A percentile compares a stretch with the other conserved stretches of the same genome.
These are phyloP conservation scores for Caenorhabditis tropicalis DNA, from an alignment of 1,140 invertebrate genomes.

Conservation along the genomic window DNA sequence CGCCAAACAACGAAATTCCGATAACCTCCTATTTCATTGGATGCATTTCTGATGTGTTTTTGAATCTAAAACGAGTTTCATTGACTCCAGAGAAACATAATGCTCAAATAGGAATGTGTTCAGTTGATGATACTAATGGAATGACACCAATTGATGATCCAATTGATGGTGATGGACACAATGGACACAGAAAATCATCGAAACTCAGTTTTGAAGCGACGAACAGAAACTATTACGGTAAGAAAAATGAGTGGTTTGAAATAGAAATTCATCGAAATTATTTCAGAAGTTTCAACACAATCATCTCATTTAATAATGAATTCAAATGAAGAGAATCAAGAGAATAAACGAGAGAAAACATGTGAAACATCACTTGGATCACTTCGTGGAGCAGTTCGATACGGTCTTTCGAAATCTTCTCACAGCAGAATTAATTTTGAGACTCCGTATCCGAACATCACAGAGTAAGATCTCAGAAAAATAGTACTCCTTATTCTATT, in stretches of 20 bases:
- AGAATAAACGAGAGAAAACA: background rate
- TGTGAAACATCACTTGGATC: slow-evolving; percentile 5
- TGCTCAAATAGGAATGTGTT: slow-evolving; percentile 66
- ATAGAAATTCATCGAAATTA: background rate
- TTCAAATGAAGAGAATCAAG: background rate
- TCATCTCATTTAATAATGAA: background rate
- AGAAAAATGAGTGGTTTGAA: background rate
- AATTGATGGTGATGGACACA: slow-evolving; percentile 13
- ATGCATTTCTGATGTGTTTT: slow-evolving; percentile 69
- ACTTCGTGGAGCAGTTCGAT: slow-evolving; percentile 57
- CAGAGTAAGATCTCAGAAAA: background rate
- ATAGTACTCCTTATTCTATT: background rate
- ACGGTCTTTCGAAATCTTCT: slow-evolving; percentile 62
- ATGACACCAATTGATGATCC: slow-evolving; percentile 54
- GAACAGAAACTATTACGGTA: slow-evolving; percentile 47
- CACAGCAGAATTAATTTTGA: slow-evolving; percentile 67
- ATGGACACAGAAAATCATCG: slow-evolving; percentile 43
- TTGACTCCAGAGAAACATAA: slow-evolving; percentile 68
- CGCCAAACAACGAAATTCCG: slow-evolving; percentile 60
- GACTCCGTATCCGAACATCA: slow-evolving; percentile 65
- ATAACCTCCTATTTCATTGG: slow-evolving; percentile 63
- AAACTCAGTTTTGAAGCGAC: slow-evolving; percentile 30
- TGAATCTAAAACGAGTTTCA: slow-evolving; percentile 63
- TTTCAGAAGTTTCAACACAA: slow-evolving; percentile 45
- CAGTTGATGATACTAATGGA: slow-evolving; percentile 38